Evolutionary conservation across 2,888 invertebrate genomes (phyloP).

Genomic region (Polyommatus icarus): DNA sequence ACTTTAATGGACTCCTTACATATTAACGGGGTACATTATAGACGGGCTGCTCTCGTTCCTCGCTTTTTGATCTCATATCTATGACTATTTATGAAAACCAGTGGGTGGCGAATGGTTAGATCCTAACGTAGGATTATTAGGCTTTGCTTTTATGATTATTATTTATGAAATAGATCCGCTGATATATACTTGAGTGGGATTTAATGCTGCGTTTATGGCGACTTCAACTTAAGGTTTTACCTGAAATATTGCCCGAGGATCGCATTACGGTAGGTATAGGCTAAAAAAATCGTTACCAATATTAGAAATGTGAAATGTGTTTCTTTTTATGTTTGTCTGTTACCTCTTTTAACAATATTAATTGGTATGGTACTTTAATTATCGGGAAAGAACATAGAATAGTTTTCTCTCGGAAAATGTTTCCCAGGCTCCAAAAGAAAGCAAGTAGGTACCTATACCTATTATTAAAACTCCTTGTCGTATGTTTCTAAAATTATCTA

Average conservation of each 20-base stretch:
- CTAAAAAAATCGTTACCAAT: background rate
- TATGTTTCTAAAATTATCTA: background rate
- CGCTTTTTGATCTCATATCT: conserved; percentile 56
- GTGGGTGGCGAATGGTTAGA: conserved; percentile 47
- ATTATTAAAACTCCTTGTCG: too few relatives aligned
- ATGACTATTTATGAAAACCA: conserved; percentile 57
- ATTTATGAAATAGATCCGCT: conserved; percentile 27
- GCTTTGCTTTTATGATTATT: conserved; percentile 33
- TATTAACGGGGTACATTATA: conserved; percentile 50
- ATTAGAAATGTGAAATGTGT: background rate
- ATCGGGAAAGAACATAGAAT: too few relatives aligned
- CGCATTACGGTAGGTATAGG: background rate
- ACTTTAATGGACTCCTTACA: conserved; percentile 54
- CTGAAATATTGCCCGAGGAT: background rate
- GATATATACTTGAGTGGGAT: conserved; percentile 22
- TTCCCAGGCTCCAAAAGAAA: too few relatives aligned
- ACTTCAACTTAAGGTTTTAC: conserved; percentile 12
- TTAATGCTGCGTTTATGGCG: conserved; percentile 11
- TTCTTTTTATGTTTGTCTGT: background rate
- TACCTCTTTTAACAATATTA: too few relatives aligned
- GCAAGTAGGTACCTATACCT: too few relatives aligned
- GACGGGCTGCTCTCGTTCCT: conserved; percentile 45
- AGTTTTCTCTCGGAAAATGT: too few relatives aligned
- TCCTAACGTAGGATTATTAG: conserved; percentile 40
- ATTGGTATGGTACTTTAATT: too few relatives aligned